Percentiles rank a stretch among this genome's conserved stretches.
Conservation (phyloP, 2,113 vertebrate genomes). For the Ardeotis arabs region DNA sequence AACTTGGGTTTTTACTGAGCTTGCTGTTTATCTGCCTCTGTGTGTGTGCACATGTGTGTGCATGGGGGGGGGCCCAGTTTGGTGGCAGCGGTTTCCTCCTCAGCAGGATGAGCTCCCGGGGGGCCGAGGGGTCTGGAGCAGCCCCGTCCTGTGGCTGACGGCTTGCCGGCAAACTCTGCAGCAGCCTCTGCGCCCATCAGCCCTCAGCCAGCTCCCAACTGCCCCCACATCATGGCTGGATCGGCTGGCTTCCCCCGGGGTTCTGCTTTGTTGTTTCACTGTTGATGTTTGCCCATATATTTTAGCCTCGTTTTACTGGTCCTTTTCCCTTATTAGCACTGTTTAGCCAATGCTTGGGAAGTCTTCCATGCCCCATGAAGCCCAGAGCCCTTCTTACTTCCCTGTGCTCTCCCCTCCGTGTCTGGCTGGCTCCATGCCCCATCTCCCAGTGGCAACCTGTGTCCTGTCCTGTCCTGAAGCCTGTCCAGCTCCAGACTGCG, state of each 20-base stretch:
- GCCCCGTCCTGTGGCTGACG: neutral
- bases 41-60: fast-evolving
- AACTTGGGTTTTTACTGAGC: neutral
- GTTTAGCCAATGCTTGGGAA: neutral
- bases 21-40: neutral
- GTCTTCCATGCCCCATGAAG: fast-evolving
- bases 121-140: neutral
- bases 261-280: neutral
- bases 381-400: neutral
- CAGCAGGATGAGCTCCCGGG: fast-evolving
- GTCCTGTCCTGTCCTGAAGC: neutral
- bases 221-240: fast-evolving
- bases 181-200: neutral
- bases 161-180: neutral
- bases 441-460: neutral
- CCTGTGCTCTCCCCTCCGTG: fast-evolving
- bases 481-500: neutral
- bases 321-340: neutral
- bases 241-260: too few relatives aligned
- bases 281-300: neutral
- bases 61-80: fast-evolving
- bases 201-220: fast-evolving
- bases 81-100: neutral
- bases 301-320: neutral
- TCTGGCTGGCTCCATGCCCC: neutral